Evolutionary conservation across 2,797 vertebrate species (phyloP).

Genomic region (Microctenopoma steveboyesi): DNA sequence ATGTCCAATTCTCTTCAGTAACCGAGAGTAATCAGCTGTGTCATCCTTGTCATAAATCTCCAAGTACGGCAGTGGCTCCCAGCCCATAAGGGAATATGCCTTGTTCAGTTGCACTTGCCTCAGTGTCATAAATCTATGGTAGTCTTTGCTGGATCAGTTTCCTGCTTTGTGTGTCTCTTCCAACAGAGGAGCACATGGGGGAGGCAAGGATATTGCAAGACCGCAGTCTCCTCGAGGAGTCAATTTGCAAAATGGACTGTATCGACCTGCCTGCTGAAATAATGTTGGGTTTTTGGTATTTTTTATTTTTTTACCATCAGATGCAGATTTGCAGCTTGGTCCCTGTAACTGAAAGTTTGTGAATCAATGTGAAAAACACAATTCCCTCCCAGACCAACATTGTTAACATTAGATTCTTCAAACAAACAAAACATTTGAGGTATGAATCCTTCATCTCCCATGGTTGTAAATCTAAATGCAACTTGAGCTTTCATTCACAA

Average conservation of each 20-base stretch:
- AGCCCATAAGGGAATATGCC: conserved; percentile 74
- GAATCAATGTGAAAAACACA: conserved; percentile 40
- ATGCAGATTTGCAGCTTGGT: conserved; percentile 44
- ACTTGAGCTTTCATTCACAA: conserved; percentile 15
- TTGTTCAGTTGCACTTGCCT: conserved; percentile 69
- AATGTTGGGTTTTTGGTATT: conserved; percentile 52
- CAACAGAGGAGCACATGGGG: conserved; percentile 54
- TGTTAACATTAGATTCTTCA: not conserved
- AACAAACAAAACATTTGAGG: not conserved
- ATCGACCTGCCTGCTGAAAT: conserved; percentile 63
- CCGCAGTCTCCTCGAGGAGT: conserved; percentile 67
- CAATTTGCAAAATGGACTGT: conserved; percentile 73
- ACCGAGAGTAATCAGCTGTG: conserved; percentile 82
- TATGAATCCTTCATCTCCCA: not conserved
- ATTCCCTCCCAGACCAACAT: not conserved
- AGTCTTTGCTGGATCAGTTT: conserved; percentile 66
- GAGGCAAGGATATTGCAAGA: conserved; percentile 62
- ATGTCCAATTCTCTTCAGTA: conserved; percentile 79
- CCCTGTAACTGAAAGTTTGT: conserved; percentile 8
- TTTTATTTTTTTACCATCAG: conserved; percentile 42
- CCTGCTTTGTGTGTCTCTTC: conserved; percentile 62
- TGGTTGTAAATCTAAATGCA: not conserved
- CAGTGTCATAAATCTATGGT: conserved; percentile 74
- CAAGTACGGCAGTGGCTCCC: conserved; percentile 53
- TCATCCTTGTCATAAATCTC: conserved; percentile 83